These are phyloP conservation scores for Acanthochromis polyacanthus DNA, from an alignment of 2,113 vertebrate genomes.

Conservation along the genomic window DNA sequence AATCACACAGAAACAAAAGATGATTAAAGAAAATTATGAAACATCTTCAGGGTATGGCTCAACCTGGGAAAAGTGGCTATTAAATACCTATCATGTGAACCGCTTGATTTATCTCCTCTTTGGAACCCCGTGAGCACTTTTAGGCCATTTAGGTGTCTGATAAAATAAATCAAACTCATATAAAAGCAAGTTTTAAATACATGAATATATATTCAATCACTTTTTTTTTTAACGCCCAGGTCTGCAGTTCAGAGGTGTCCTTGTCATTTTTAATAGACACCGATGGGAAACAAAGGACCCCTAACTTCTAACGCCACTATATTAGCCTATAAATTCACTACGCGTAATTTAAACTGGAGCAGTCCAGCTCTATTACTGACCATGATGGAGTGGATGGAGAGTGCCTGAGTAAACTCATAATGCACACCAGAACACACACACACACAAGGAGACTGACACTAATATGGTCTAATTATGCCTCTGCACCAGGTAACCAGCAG, in stretches of 20 bases:
- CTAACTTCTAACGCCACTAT: slow-evolving; percentile 32
- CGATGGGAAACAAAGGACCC: slow-evolving; percentile 59
- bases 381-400: slow-evolving; percentile 21
- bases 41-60: background rate
- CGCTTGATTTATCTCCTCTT: slow-evolving; percentile 42
- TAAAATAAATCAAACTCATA: slow-evolving; percentile 50
- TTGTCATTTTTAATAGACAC: slow-evolving; percentile 56
- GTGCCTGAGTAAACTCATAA: slow-evolving; percentile 41
- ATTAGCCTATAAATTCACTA: slow-evolving; percentile 48
- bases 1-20: slow-evolving; percentile 8
- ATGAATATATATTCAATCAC: slow-evolving; percentile 39
- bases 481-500: slow-evolving; percentile 60
- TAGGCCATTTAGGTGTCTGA: slow-evolving; percentile 28
- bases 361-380: slow-evolving; percentile 38
- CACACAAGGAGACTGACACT: slow-evolving; percentile 48
- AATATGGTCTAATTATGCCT: slow-evolving; percentile 72
- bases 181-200: slow-evolving; percentile 38
- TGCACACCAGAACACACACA: slow-evolving; percentile 1
- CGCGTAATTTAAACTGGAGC: slow-evolving; percentile 47
- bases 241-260: slow-evolving; percentile 45
- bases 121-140: slow-evolving; percentile 25
- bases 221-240: slow-evolving; percentile 28
- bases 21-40: slow-evolving; percentile 1
- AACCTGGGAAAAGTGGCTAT: slow-evolving; percentile 27
- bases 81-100: slow-evolving; percentile 26